Percentiles rank a stretch among this genome's conserved stretches.
phyloP scores from a whole-genome alignment of 2,888 invertebrate species.

The Cylindroiulus punctatus region DNA sequence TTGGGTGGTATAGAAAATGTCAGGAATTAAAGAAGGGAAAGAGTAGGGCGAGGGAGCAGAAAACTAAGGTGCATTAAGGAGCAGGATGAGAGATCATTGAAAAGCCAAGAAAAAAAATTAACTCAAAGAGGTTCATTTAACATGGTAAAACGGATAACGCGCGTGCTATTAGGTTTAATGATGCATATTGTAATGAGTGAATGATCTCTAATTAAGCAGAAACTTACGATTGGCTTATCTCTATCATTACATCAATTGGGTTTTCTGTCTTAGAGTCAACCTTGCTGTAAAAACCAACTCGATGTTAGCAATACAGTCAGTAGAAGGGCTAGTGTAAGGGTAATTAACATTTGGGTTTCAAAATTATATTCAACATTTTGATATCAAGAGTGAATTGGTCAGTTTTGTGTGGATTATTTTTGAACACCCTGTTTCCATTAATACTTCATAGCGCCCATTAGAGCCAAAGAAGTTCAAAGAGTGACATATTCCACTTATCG shows the following conservation, averaged over 20 bases:
- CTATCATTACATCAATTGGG: slow-evolving; percentile 45
- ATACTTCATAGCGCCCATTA: not conserved
- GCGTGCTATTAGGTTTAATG: slow-evolving; percentile 12
- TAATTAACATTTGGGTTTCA: too few relatives aligned
- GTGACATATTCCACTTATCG: slow-evolving; percentile 8
- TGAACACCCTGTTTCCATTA: too few relatives aligned
- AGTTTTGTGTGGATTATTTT: too few relatives aligned
- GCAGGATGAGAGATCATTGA: not conserved
- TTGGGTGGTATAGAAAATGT: slow-evolving; percentile 11
- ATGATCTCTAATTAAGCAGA: slow-evolving; percentile 43
- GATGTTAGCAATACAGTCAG: not conserved
- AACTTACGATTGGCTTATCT: slow-evolving; percentile 41
- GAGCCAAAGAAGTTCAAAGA: not conserved
- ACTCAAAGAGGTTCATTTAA: slow-evolving; percentile 32
- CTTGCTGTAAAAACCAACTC: not conserved
- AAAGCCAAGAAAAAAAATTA: not conserved
- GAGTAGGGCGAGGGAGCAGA: not conserved
- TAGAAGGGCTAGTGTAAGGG: too few relatives aligned
- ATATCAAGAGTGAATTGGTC: not conserved
- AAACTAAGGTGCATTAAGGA: not conserved
- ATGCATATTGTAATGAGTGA: slow-evolving; percentile 31
- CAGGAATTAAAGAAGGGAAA: slow-evolving; percentile 1
- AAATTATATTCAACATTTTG: too few relatives aligned
- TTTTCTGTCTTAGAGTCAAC: not conserved
- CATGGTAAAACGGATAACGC: slow-evolving; percentile 36